Conservation (phyloP, 2,113 vertebrate genomes). For the Leucosticte australis region DNA sequence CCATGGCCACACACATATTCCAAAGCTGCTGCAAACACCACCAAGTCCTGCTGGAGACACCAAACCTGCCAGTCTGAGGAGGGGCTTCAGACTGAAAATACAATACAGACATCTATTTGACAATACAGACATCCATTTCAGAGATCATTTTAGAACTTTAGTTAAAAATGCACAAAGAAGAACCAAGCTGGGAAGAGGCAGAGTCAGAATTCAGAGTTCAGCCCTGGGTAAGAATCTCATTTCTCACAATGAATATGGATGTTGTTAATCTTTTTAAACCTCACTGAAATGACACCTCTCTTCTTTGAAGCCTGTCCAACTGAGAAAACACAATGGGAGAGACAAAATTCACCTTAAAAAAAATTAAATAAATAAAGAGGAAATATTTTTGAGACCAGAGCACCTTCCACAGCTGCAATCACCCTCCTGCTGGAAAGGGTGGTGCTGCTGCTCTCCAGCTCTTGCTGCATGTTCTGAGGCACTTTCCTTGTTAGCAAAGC, state of each 20-base stretch:
- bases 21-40: neutral
- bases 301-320: neutral
- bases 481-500: neutral
- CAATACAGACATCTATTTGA: neutral
- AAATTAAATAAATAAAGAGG: neutral
- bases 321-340: neutral
- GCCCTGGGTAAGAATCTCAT: neutral
- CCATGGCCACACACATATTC: rapidly evolving
- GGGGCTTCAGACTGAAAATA: neutral
- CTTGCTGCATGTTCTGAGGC: neutral
- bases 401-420: neutral
- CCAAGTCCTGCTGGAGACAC: neutral
- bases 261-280: neutral
- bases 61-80: neutral
- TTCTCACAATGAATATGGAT: neutral
- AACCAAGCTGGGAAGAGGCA: neutral
- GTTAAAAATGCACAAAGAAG: neutral
- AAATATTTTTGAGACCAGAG: neutral
- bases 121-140: neutral
- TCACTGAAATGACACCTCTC: neutral
- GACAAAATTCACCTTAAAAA: neutral
- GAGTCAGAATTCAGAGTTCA: neutral
- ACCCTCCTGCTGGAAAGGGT: neutral
- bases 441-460: neutral
- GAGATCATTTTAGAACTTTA: neutral